Percentiles rank a stretch among this genome's conserved stretches.
Evolutionary conservation across 2,888 invertebrate genomes (phyloP).

Genomic region (Tetragonula carbonaria): DNA sequence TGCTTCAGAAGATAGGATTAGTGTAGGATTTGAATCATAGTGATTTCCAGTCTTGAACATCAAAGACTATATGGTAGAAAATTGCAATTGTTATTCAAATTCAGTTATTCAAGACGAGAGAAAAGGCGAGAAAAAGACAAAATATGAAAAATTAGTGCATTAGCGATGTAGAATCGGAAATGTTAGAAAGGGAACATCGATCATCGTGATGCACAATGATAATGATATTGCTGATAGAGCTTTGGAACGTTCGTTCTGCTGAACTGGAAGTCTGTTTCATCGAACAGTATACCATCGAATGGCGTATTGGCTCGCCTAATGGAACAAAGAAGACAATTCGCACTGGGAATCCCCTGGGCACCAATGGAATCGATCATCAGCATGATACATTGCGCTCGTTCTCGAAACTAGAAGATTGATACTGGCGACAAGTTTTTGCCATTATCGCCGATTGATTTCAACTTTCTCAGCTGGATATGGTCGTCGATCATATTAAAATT

Average conservation of each 20-base stretch:
- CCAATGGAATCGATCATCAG: neutral
- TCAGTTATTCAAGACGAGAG: neutral
- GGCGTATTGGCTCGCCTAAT: neutral
- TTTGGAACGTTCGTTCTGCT: neutral
- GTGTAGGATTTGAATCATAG: no score
- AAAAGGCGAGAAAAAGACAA: neutral
- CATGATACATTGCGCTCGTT: neutral
- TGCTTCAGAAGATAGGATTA: no score
- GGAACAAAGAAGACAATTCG: constrained; percentile 11
- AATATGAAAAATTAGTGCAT: neutral
- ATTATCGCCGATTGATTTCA: no score
- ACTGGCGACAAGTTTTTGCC: neutral
- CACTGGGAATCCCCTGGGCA: neutral
- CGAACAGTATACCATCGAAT: neutral
- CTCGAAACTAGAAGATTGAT: no score
- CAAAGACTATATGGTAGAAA: neutral
- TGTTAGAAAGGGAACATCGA: neutral
- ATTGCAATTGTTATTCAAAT: neutral
- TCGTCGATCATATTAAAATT: no score
- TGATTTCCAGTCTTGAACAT: no score
- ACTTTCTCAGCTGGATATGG: no score
- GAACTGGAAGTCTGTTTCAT: constrained; percentile 17
- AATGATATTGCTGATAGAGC: neutral
- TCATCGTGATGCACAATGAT: neutral
- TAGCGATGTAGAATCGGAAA: neutral